Base-by-base conservation (phyloP, 1,140 invertebrate genomes). In the Dreissena polymorpha region DNA sequence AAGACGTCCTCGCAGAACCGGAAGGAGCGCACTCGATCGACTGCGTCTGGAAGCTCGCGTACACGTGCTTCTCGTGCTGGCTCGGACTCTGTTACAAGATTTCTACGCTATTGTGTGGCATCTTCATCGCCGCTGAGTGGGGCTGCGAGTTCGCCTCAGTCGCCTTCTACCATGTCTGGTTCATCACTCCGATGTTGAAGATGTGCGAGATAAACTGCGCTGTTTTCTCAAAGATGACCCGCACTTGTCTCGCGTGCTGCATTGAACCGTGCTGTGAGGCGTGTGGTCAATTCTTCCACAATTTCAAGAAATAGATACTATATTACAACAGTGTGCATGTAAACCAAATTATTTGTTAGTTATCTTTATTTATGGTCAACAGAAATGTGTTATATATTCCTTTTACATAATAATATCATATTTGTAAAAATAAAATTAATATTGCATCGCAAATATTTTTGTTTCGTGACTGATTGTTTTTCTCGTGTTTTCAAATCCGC, bases 1-100 rank as follows among this genome's bases (percentile, higher is more conserved):
- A 96, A 84, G 96, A 96, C 84, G 94, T 96, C 63, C 94, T 97
- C 63, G 96, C 95, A 0, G 96, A 97, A 91, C 96, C 96, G 10
- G 95, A 96, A 75, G 95, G 95, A 5, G 95, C 95, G 3, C 93
- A 95, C 57, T 96, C 95, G 84, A 94, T 95, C 2, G 95, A 96
- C 90, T 96, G 95, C 89, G 95, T 95, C 51, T 97, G 96, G 96
- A 93, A 94, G 29, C 92, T 96, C 10, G 95, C 95, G 85, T 94
- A 94, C 83, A 93, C 94, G 65, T 96, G 96, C 88, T 97, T 96
- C 92, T 93, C 93, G 25, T 91, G 94, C 29, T 95, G 95, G 1
- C 95, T 95, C 71, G 94, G 95, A 87, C 95, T 94, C 87, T 96
- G 96, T 89, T 97, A 97, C 93, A 94, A 95, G 1, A 89, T 96